A percentile compares a stretch with the other conserved stretches of the same genome.
Evolutionary conservation across 2,797 vertebrate genomes (phyloP).

Genomic region (Diplodus puntazzo): DNA sequence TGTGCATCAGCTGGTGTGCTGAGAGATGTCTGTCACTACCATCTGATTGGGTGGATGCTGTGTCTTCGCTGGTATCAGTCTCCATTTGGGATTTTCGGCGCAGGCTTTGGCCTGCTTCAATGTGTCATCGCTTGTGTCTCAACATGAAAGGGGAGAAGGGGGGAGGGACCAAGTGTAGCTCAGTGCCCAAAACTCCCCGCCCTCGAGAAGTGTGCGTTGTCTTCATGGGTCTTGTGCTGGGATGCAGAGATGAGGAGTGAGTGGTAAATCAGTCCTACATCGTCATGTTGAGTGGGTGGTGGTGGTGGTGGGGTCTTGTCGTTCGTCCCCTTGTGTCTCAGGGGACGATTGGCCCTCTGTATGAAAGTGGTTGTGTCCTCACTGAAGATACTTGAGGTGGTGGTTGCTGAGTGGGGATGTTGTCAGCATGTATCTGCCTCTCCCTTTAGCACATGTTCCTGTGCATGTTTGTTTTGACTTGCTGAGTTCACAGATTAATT

Average conservation of each 20-base stretch:
- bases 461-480: conserved; percentile 42
- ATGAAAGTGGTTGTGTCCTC: conserved; percentile 77
- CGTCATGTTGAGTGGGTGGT: conserved; percentile 68
- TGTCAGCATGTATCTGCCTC: conserved; percentile 75
- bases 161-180: conserved; percentile 77
- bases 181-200: conserved; percentile 70
- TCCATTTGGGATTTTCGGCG: conserved; percentile 64
- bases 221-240: conserved; percentile 74
- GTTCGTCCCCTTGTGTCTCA: conserved; percentile 63
- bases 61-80: conserved; percentile 74
- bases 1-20: conserved; percentile 63
- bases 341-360: conserved; percentile 66
- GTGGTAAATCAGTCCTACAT: conserved; percentile 77
- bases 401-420: conserved; percentile 67
- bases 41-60: conserved; percentile 69
- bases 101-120: conserved; percentile 65
- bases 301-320: conserved; percentile 61
- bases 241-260: conserved; percentile 68
- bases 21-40: conserved; percentile 65
- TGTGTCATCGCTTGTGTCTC: conserved; percentile 65
- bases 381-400: conserved; percentile 68
- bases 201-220: conserved; percentile 68
- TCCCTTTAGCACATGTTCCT: conserved; percentile 55
- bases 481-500: conserved; percentile 33
- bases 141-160: conserved; percentile 36